Base-by-base conservation (phyloP, 2,113 vertebrate species). In the Vicugna pacos region DNA sequence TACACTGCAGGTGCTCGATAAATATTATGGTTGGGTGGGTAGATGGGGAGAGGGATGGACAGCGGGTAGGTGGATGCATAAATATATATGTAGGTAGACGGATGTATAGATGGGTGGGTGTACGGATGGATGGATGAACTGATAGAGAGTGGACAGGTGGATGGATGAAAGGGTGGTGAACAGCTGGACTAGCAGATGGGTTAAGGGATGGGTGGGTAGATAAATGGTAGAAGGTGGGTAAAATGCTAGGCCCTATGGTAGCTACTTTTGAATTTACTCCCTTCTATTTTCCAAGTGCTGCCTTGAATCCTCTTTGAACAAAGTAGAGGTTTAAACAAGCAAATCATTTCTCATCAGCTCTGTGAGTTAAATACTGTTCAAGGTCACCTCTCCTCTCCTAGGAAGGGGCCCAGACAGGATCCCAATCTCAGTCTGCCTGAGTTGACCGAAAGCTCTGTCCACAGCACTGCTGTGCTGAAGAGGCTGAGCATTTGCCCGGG, bases 311-410 rank as follows among this genome's bases (percentile, higher is more conserved):
- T 77, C 75, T 64, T 64, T 77, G 46, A 91, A 84, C 26, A 65
- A 82, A 86, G 35, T 28, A 64, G 83, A 88, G 70, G 20, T 67
- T 91, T 86, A 64, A 86, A 93, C 10, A 76, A 88, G 60, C 48
- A 94, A 79, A 94, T 16, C 13, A 20, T 54, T 46, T 56, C 84
- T 58, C 64, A 52, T 46, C 24, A 79, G 35, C 15, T 30, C 70
- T 32, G 14, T 81, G 73, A 86, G 35, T 93, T 75, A 95, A 75
- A 58, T 75, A 62, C 38, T 75, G 17, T 89, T 9, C 42, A 46
- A 67, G 50, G 30, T 75, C 60, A 85, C 12, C n/a, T 58, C 38
- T 42, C 38, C 70, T 75, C 67, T n/a, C 28, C 24, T 62, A 67
- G 30, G 79, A 80, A 80, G 32, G 17, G 54, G n/a, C 38, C 38